Evolutionary conservation across 2,113 vertebrate species (phyloP), one percentile per base, ranked within the genome.

Genomic region (Coregonus clupeaformis): DNA sequence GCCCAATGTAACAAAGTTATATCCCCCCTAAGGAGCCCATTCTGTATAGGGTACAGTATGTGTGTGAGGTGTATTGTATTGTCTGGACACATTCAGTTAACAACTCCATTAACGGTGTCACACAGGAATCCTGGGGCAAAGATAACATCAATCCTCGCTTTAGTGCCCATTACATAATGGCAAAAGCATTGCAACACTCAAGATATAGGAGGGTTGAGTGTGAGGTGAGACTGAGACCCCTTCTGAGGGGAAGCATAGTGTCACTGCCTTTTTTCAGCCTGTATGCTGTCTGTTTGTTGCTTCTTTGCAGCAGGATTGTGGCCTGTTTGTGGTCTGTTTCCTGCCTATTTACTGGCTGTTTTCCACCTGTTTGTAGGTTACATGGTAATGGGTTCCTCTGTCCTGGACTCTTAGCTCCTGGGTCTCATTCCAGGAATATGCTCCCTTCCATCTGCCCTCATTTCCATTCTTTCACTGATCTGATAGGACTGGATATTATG

Each of bases 21-120:
- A 77, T 72, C 66, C 73, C 16, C 49, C 55, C 65, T 24, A 30
- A 70, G 69, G 74, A 76, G 80, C 80, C 27, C 69, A 69, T 73
- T 66, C 57, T 59, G 18, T 59, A 59, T 59, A 59, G 77, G 52
- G 20, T 64, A 47, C 27, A n/a, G 16, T 12, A 62, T 2, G 14
- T 63, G 73, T 77, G 67, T 42, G 16, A 11, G n/a, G 59, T 42
- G 71, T 78, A 70, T 77, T 79, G 85, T 63, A 84, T 87, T 89
- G 87, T 91, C 69, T 42, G 57, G 80, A 76, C 82, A 81, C 82
- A 82, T 89, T 82, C 82, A 75, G 81, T 90, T 89, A 89, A 89
- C 84, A 87, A 87, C 87, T 81, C 86, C 80, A 90, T 90, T 89
- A 89, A 88, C 86, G 71, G 86, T 78, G 83, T 90, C 87, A 82